Percentiles rank a stretch among this genome's conserved stretches.
Conservation (phyloP, 2,797 vertebrate genomes). For the Kryptopterus vitreolus region DNA sequence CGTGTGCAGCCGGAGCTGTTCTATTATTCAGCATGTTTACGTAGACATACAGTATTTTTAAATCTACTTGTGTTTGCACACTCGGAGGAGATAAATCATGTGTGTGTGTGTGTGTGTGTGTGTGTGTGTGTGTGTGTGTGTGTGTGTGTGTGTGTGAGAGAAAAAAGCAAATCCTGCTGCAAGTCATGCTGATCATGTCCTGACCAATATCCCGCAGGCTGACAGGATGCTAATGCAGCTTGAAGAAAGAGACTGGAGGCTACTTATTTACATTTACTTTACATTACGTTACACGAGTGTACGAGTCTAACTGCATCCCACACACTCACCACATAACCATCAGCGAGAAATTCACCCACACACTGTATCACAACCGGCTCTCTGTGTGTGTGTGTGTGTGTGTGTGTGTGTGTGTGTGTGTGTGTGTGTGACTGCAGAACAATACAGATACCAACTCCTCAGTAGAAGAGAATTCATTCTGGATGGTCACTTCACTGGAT, state of each 20-base stretch:
- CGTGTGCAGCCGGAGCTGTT: slow-evolving; percentile 18
- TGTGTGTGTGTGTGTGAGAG: not conserved
- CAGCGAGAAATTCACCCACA: slow-evolving; percentile 32
- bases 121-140: not conserved
- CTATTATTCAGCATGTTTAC: slow-evolving; percentile 42
- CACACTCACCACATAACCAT: slow-evolving; percentile 11
- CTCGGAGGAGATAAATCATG: slow-evolving; percentile 17
- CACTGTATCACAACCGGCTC: slow-evolving; percentile 9
- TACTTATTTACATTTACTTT: slow-evolving; percentile 21
- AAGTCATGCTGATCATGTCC: slow-evolving; percentile 27
- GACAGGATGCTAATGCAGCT: not conserved
- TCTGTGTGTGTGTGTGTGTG: not conserved
- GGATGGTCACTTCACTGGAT: not conserved
- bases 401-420: not conserved
- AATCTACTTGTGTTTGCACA: slow-evolving; percentile 23
- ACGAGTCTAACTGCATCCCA: slow-evolving; percentile 16
- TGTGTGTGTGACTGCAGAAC: slow-evolving; percentile 14
- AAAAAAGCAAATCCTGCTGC: not conserved
- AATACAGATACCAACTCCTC: not conserved
- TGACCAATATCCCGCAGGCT: not conserved
- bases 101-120: not conserved
- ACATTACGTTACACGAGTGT: slow-evolving; percentile 9
- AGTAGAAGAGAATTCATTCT: not conserved
- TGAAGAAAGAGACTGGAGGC: not conserved
- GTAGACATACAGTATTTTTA: slow-evolving; percentile 21